These are phyloP conservation scores for Hyppa rectilinea DNA, from an alignment of 2,888 invertebrate genomes.

Conservation along the genomic window DNA sequence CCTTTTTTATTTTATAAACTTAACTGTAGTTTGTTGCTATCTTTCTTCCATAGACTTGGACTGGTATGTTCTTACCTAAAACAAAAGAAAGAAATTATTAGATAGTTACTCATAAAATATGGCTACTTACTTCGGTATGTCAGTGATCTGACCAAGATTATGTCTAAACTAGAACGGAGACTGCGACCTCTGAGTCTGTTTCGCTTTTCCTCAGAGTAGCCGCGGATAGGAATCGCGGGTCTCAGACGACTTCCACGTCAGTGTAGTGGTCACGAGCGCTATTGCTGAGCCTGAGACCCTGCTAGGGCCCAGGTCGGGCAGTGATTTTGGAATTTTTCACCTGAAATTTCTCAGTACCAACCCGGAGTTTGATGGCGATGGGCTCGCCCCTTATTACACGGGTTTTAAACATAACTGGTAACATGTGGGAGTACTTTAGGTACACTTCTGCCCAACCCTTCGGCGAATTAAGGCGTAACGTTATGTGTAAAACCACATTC, in stretches of 20 bases:
- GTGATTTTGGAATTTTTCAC: neutral
- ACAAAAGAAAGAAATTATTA: constrained; percentile 26
- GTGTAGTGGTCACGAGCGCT: neutral
- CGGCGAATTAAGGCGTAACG: neutral
- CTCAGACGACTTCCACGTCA: neutral
- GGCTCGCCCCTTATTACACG: neutral
- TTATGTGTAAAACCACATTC: neutral
- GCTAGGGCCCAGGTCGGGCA: neutral
- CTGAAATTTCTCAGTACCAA: neutral
- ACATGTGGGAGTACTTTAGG: neutral
- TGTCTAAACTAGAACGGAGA: too few species aligned
- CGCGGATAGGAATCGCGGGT: too few species aligned
- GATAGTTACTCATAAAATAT: neutral
- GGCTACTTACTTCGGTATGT: neutral
- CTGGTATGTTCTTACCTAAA: constrained; percentile 26
- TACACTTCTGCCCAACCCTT: neutral
- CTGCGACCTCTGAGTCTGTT: too few species aligned
- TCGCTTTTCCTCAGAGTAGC: too few species aligned
- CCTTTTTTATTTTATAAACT: neutral
- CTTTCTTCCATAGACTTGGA: neutral
- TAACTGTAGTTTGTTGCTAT: neutral
- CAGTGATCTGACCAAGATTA: too few species aligned
- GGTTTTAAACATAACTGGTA: neutral
- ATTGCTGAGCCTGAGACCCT: neutral
- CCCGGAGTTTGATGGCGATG: neutral